phyloP scores from a whole-genome alignment of 92 coral and sea anemone species.

The Pocillopora grandis region DNA sequence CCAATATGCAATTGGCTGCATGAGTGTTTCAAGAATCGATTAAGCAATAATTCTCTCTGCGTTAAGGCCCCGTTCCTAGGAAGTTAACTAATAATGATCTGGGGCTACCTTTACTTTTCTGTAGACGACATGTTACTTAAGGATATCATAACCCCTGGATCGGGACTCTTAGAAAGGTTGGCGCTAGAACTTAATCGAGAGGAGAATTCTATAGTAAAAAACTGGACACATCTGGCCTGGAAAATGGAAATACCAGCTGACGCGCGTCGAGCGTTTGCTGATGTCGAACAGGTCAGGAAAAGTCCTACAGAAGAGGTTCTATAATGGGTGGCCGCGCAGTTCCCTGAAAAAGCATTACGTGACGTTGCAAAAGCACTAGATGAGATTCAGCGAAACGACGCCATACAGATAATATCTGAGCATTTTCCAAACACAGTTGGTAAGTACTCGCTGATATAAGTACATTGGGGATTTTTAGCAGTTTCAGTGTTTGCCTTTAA shows the following conservation, averaged over 20 bases:
- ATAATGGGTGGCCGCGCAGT: neutral
- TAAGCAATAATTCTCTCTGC: too few species aligned
- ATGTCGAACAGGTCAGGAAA: neutral
- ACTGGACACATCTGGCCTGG: neutral
- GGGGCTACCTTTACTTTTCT: too few species aligned
- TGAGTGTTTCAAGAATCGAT: too few species aligned
- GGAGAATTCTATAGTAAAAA: neutral
- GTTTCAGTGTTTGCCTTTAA: too few species aligned
- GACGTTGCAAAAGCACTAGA: conserved; percentile 6
- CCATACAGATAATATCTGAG: conserved; percentile 5
- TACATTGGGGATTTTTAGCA: too few species aligned
- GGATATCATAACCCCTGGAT: conserved; percentile 11
- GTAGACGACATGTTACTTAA: neutral
- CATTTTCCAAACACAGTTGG: neutral
- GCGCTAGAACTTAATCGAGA: conserved; percentile 5
- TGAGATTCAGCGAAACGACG: conserved; percentile 16
- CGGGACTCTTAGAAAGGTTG: neutral
- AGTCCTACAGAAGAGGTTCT: conserved; percentile 13
- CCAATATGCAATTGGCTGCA: too few species aligned
- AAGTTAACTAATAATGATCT: neutral
- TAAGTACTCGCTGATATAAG: neutral
- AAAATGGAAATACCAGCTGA: neutral
- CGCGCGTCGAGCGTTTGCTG: neutral
- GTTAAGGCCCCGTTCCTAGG: neutral
- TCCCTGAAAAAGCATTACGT: neutral